These are phyloP conservation scores for Phaetusa simplex DNA, from an alignment of 2,113 vertebrate genomes.

Conservation along the genomic window DNA sequence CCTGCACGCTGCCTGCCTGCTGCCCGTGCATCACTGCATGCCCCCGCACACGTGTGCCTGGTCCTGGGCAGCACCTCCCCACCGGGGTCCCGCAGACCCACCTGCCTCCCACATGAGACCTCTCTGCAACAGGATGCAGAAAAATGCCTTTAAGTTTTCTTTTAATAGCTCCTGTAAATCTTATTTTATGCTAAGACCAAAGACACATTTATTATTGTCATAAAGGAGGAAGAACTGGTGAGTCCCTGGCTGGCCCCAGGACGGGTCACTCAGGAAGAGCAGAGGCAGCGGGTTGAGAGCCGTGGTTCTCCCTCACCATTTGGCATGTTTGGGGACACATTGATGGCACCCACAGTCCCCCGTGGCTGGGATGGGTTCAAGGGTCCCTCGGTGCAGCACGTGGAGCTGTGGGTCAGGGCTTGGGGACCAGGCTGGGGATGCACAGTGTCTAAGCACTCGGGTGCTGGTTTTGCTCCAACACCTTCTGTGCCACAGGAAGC, in stretches of 20 bases:
- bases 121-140: not conserved
- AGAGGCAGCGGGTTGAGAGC: not conserved
- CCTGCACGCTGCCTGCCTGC: not conserved
- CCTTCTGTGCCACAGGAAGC: not conserved
- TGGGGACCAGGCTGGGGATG: not conserved
- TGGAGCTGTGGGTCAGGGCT: not conserved
- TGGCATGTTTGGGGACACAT: not conserved
- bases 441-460: rapidly evolving
- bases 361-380: rapidly evolving
- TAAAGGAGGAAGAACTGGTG: not conserved
- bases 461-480: not conserved
- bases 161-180: constrained; percentile 37
- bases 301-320: rapidly evolving
- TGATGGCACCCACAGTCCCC: not conserved
- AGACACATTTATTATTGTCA: not conserved
- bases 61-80: not conserved
- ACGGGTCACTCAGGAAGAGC: not conserved
- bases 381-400: not conserved
- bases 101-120: constrained; percentile 5
- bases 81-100: not conserved
- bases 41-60: not conserved
- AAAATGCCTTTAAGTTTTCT: not conserved
- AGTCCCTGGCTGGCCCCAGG: not conserved
- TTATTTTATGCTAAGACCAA: not conserved
- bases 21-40: rapidly evolving